Evolutionary conservation across 2,888 invertebrate species (phyloP), one percentile per base, ranked within the genome.

Genomic region (Plebejus argus): DNA sequence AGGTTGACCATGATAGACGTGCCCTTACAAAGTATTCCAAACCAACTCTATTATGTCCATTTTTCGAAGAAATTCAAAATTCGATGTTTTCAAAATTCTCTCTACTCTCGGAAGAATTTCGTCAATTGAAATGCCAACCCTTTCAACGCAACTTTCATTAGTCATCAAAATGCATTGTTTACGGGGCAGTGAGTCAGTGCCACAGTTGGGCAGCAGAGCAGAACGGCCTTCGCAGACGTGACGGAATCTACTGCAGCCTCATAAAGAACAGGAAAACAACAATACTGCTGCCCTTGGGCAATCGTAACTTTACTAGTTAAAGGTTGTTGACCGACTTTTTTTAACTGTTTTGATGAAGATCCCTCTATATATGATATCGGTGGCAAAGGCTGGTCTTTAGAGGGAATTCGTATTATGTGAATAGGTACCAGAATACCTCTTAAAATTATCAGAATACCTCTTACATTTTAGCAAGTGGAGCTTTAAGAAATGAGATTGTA

Each of bases 211-310:
- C 56, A 28, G 75, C 33, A 28, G 45, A 28, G 53, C 53, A 33
- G 71, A 77, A 61, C 77, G 71, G 56, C 77, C 71, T 77, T 77
- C 70, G 71, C n/a, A 71, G 71, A 71, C 71, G 39, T 71, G 71
- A 71, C 71, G 35, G 71, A n/a, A 35, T 71, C 66, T 15, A 33
- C 66, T 33, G 12, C 66, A 28, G 20, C 23, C 20, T 66, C 28
- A 66, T 66, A 66, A 66, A 66, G 28, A 66, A 66, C 66, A 66
- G 66, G 28, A 66, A 66, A 66, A 70, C 8, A 70, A 71, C 35
- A 39, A 39, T 10, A 23, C 61, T 23, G 23, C 23, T 33, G 28
- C 28, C 66, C 66, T 28, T 66, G 12, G 28, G 28, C 8, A 10
- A 23, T 23, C 20, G 20, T 58, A 23, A 61, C 28, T 66, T 66